Evolutionary conservation across 2,113 vertebrate genomes (phyloP).

Genomic region (Pangasianodon gigas): DNA sequence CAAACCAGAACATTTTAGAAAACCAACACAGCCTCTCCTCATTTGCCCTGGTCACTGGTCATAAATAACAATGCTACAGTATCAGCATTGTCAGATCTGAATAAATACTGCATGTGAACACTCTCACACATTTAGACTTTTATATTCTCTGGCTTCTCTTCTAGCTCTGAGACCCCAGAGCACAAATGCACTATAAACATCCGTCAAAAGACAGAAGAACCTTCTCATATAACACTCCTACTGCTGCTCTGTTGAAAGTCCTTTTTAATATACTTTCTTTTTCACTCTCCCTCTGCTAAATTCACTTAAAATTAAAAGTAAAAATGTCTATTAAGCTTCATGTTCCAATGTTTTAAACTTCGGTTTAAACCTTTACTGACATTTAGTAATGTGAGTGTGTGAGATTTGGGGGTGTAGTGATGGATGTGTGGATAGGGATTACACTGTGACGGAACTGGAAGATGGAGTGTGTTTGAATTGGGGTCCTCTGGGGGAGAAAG

Average conservation of each 20-base stretch:
- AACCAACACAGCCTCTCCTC: not conserved
- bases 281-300: not conserved
- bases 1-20: not conserved
- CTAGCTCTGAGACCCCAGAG: constrained; percentile 16
- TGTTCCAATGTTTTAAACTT: not conserved
- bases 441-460: constrained; percentile 10
- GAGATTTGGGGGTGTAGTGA: constrained; percentile 32
- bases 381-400: constrained; percentile 6
- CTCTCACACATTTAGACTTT: constrained; percentile 11
- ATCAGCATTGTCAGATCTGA: constrained; percentile 5
- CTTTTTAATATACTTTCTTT: not conserved
- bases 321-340: not conserved
- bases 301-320: not conserved
- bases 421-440: constrained; percentile 39
- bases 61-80: not conserved
- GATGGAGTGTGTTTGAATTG: constrained; percentile 62
- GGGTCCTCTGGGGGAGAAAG: constrained; percentile 72
- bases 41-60: not conserved
- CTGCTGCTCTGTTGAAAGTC: not conserved
- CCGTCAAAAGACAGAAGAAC: not conserved
- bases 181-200: constrained; percentile 31
- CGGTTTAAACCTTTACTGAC: not conserved
- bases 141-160: constrained; percentile 24
- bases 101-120: not conserved
- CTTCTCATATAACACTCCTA: not conserved